phyloP scores from a whole-genome alignment of 2,888 invertebrate genomes.

The Halocaridina rubra region DNA sequence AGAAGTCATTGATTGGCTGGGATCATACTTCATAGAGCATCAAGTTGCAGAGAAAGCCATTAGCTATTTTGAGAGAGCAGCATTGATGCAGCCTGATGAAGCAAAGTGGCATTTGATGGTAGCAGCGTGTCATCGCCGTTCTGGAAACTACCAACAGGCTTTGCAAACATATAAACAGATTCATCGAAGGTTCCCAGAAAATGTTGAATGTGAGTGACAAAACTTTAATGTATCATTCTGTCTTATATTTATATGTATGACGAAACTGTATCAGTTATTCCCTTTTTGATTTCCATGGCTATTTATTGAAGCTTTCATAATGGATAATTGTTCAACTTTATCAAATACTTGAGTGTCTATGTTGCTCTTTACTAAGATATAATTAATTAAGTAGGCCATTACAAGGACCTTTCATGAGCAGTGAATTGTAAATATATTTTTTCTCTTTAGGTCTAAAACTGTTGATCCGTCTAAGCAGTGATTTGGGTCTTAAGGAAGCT shows the following conservation, averaged over 20 bases:
- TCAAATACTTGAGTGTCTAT: too few species aligned
- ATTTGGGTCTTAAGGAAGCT: slow-evolving; percentile 90
- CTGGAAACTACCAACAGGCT: slow-evolving; percentile 87
- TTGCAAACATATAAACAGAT: slow-evolving; percentile 80
- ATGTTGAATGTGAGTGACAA: slow-evolving; percentile 83
- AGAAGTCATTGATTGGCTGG: slow-evolving; percentile 87
- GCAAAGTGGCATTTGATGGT: slow-evolving; percentile 88
- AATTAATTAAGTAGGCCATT: too few species aligned
- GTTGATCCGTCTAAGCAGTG: slow-evolving; percentile 87
- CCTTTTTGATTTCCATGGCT: too few species aligned
- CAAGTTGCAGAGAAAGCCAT: slow-evolving; percentile 90
- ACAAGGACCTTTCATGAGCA: too few species aligned
- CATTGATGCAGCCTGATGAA: slow-evolving; percentile 81
- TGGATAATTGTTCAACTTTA: too few species aligned
- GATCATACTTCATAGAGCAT: slow-evolving; percentile 88
- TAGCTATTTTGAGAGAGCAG: slow-evolving; percentile 83
- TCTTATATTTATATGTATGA: too few species aligned
- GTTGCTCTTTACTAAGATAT: too few species aligned
- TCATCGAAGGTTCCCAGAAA: slow-evolving; percentile 91
- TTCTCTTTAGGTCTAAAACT: slow-evolving; percentile 78
- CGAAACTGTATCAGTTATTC: too few species aligned
- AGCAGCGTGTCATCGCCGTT: slow-evolving; percentile 84
- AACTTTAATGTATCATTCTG: too few species aligned
- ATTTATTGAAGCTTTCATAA: too few species aligned
- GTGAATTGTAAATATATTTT: too few species aligned